These are phyloP conservation scores for Diploscapter pachys DNA, from an alignment of 1,140 invertebrate species.

Conservation along the genomic window DNA sequence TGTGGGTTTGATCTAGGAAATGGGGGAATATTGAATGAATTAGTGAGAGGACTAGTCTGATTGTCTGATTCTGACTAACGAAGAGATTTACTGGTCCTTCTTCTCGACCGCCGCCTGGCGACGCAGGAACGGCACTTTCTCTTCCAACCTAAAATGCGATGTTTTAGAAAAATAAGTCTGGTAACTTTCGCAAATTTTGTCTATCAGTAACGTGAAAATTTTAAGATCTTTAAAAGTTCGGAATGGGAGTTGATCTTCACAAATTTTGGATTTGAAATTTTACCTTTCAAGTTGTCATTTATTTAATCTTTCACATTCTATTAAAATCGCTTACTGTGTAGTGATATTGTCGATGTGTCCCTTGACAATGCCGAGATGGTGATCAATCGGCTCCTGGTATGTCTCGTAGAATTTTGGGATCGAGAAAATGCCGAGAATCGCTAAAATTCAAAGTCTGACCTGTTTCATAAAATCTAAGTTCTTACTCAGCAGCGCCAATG, in stretches of 20 bases:
- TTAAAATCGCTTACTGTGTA: constrained; percentile 40
- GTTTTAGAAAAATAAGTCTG: not conserved
- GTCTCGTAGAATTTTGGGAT: constrained; percentile 94
- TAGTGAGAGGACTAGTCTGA: too few species aligned
- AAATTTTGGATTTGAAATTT: too few species aligned
- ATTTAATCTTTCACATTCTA: too few species aligned
- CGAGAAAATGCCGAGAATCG: constrained; percentile 84
- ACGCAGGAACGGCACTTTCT: constrained; percentile 35
- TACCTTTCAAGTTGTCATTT: too few species aligned
- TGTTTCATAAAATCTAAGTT: constrained; percentile 91
- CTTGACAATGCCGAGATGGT: constrained; percentile 79
- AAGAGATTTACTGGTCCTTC: constrained; percentile 34
- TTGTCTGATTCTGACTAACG: too few species aligned
- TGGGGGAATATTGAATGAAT: too few species aligned
- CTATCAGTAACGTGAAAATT: too few species aligned
- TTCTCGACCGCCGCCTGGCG: constrained; percentile 24
- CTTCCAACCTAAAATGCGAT: constrained; percentile 23
- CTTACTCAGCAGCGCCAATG: constrained; percentile 58
- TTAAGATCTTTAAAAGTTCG: too few species aligned
- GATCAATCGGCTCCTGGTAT: constrained; percentile 91
- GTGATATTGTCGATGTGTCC: constrained; percentile 81
- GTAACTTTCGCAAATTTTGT: too few species aligned
- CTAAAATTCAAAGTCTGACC: constrained; percentile 64
- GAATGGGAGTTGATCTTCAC: too few species aligned
- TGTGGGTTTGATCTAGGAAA: too few species aligned